Base-by-base conservation (phyloP, 2,797 vertebrate genomes). In the Trachurus trachurus region DNA sequence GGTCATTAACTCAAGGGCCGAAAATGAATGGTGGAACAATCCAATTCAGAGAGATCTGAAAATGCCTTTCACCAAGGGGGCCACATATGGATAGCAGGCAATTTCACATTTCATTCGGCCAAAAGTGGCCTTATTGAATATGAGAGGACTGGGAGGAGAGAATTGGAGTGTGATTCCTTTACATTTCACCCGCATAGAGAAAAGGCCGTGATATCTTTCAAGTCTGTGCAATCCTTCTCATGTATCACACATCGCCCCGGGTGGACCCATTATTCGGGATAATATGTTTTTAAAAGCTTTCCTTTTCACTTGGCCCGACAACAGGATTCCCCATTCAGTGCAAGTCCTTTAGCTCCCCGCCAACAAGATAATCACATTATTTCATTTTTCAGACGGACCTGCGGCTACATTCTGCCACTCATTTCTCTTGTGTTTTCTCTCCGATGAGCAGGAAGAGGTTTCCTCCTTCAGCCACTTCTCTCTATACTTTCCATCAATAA, bases 51-150 rank as follows among this genome's bases (percentile, higher is more conserved):
- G 78, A 85, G 80, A 84, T 90, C 73, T 83, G 86, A 89, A 91
- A 94, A 92, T 85, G 73, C 80, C 88, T 93, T 89, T 92, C 83
- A 88, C 86, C 83, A 73, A 75, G 88, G 84, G 84, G 84, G 86
- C 78, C 81, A 71, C 71, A 73, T 82, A 87, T 87, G 88, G 89
- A 93, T 92, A 90, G 89, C 69, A 84, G 87, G 71, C 86, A 93
- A 94, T 95, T 94, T 93, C 92, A 92, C 90, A 91, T 91, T 89
- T 92, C 91, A 93, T 94, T 95, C 88, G 69, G 69, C 85, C 86
- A 88, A 87, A 90, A 90, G 82, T 89, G 66, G 68, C 73, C 83
- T 93, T 90, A 94, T 93, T 94, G 91, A 94, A 94, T 90, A 89
- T 87, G 84, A 90, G 90, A 65, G 81, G 81, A 81, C 71, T 45